Evolutionary conservation across 2,113 vertebrate genomes (phyloP).

Genomic region (Ameiurus melas): DNA sequence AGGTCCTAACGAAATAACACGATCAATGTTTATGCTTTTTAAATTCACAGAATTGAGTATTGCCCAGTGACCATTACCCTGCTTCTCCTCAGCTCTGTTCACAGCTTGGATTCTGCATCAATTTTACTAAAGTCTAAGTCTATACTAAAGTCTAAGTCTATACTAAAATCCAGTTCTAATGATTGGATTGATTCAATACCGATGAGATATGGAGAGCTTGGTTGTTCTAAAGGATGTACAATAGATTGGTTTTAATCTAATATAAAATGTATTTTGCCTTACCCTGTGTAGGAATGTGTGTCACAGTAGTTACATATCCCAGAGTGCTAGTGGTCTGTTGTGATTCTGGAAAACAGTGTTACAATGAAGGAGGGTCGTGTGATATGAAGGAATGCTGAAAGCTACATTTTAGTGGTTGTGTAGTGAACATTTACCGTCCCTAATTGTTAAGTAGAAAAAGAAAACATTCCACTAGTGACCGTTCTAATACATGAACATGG

Average conservation of each 20-base stretch:
- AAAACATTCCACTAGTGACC: neutral
- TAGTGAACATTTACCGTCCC: constrained; percentile 24
- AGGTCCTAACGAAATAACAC: neutral
- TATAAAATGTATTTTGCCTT: neutral
- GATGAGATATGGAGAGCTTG: neutral
- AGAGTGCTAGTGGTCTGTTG: neutral
- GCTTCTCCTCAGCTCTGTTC: neutral
- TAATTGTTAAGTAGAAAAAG: neutral
- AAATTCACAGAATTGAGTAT: neutral
- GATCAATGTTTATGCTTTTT: neutral
- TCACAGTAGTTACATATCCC: neutral
- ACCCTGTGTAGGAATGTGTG: neutral
- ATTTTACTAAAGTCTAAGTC: neutral
- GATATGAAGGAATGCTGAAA: neutral
- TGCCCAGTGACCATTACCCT: neutral
- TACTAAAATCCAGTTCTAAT: neutral
- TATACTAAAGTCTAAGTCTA: no score
- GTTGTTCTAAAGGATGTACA: neutral
- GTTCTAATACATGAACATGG: neutral
- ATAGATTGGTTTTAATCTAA: neutral
- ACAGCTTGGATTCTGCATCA: neutral
- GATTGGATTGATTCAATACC: neutral
- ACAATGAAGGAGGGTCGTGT: neutral
- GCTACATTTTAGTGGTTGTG: neutral
- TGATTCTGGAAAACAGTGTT: neutral